Conservation (phyloP, 1,140 invertebrate species). For the Ostrea denselamellosa region DNA sequence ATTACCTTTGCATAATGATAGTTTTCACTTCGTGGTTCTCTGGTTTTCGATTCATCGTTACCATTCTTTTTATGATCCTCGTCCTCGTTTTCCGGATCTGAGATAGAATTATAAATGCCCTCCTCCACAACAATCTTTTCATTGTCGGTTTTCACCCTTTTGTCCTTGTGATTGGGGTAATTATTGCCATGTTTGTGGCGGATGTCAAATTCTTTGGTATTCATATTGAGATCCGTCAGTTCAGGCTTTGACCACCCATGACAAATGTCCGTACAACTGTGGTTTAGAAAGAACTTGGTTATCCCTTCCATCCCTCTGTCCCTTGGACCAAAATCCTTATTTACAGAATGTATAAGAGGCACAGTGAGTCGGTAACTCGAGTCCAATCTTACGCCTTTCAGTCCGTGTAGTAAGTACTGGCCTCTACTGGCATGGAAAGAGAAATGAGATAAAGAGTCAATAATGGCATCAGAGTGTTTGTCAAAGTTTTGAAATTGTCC, state of each 20-base stretch:
- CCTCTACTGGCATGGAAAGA: constrained; percentile 25
- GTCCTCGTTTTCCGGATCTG: not conserved
- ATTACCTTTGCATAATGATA: constrained; percentile 5
- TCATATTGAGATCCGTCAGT: not conserved
- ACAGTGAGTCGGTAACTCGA: not conserved
- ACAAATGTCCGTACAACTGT: constrained; percentile 40
- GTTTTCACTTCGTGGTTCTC: not conserved
- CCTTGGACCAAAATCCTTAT: constrained; percentile 36
- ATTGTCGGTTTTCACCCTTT: not conserved
- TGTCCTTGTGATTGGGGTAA: not conserved
- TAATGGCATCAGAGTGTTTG: constrained; percentile 3
- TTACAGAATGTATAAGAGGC: constrained; percentile 35
- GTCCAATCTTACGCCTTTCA: constrained; percentile 10
- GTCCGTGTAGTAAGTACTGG: not conserved
- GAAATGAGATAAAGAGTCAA: constrained; percentile 12
- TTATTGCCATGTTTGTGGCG: not conserved
- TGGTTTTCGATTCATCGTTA: not conserved
- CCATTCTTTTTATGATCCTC: not conserved
- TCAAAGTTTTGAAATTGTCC: constrained; percentile 39
- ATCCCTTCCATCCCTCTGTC: constrained; percentile 25
- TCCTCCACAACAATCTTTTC: not conserved
- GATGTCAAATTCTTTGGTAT: not conserved
- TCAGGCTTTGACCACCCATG: constrained; percentile 35
- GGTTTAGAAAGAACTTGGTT: constrained; percentile 20
- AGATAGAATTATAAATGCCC: constrained; percentile 11